Percentiles rank a stretch among this genome's conserved stretches.
phyloP scores from a whole-genome alignment of 2,797 vertebrate species.

The Rhinoraja longicauda region DNA sequence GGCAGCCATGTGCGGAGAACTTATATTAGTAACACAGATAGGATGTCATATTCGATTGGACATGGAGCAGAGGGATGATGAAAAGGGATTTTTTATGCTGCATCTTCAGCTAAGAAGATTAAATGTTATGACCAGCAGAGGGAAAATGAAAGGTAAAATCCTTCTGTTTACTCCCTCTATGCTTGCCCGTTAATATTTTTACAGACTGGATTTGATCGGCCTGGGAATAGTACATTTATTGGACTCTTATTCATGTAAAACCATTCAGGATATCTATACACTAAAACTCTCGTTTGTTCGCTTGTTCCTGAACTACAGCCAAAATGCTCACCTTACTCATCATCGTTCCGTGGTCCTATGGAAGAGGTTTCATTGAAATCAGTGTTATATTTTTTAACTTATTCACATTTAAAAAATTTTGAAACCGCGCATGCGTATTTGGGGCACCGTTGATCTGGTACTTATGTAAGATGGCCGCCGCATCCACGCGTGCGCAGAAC shows the following conservation, averaged over 20 bases:
- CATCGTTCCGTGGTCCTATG: too few species aligned
- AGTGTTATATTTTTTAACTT: too few species aligned
- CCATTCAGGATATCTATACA: background rate
- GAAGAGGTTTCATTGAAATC: too few species aligned
- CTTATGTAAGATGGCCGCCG: too few species aligned
- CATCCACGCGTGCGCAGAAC: too few species aligned
- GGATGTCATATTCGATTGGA: background rate
- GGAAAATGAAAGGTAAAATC: background rate
- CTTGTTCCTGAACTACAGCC: too few species aligned
- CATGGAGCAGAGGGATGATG: background rate
- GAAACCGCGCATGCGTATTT: too few species aligned
- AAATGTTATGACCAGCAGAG: background rate
- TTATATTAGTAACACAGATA: background rate
- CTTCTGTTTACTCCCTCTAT: background rate
- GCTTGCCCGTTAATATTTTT: background rate
- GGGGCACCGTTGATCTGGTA: too few species aligned
- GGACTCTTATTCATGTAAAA: background rate
- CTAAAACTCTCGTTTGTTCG: too few species aligned
- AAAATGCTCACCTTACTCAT: too few species aligned
- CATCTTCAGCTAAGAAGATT: background rate
- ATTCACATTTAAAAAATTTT: too few species aligned
- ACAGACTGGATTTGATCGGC: background rate
- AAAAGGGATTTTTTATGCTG: background rate
- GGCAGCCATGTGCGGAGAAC: background rate
- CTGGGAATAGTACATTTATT: background rate